phyloP scores from a whole-genome alignment of 2,888 invertebrate species.

The Pseudococcus longispinus region DNA sequence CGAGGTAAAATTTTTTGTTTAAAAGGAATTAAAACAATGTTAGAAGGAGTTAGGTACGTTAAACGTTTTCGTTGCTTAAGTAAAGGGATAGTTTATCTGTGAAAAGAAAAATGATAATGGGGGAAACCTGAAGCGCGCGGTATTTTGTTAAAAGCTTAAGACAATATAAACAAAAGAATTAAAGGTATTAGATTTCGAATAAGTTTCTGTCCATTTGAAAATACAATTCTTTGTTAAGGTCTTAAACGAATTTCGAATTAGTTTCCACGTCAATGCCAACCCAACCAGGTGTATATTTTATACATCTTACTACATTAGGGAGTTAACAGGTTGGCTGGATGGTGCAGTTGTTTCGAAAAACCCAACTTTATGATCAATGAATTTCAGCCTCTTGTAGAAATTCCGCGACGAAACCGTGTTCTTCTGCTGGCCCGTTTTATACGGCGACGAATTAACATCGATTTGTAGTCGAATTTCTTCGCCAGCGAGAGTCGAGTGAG shows the following conservation, averaged over 20 bases:
- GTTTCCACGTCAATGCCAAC: neutral
- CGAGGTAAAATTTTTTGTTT: neutral
- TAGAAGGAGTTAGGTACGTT: neutral
- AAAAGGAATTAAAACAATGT: neutral
- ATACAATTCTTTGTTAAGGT: slow-evolving; percentile 1
- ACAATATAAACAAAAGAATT: slow-evolving; percentile 37
- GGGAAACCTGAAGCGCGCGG: neutral
- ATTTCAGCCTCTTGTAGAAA: neutral
- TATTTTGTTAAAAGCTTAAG: slow-evolving; percentile 20
- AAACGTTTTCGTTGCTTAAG: neutral
- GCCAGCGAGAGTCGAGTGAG: neutral
- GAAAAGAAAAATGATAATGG: slow-evolving; percentile 26
- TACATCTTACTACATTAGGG: neutral
- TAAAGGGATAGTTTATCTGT: neutral
- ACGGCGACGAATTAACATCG: neutral
- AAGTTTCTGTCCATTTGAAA: slow-evolving; percentile 11
- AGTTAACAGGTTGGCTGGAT: neutral
- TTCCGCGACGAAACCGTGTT: neutral
- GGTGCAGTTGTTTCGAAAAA: neutral
- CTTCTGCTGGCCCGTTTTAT: neutral
- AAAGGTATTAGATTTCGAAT: slow-evolving; percentile 28
- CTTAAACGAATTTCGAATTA: slow-evolving; percentile 26
- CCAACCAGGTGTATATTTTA: neutral
- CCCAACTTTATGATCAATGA: neutral
- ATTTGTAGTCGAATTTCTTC: slow-evolving; percentile 7